These are phyloP conservation scores for Coracopsis vasa DNA, from an alignment of 2,113 vertebrate genomes.

Conservation along the genomic window DNA sequence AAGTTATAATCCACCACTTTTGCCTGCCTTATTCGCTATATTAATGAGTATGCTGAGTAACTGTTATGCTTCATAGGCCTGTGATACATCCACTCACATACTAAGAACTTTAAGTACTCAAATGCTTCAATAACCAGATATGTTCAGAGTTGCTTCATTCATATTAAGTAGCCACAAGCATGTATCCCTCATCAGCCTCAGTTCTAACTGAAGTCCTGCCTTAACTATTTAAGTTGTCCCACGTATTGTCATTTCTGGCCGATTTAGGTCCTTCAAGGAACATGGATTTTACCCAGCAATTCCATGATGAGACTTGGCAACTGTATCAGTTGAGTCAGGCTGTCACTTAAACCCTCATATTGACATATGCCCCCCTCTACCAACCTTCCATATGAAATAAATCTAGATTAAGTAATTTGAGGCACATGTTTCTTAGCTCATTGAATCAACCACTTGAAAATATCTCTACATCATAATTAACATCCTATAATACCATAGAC, in stretches of 20 bases:
- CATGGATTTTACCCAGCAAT: neutral
- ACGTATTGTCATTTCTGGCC: neutral
- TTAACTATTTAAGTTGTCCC: neutral
- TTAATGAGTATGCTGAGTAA: neutral
- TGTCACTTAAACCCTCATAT: neutral
- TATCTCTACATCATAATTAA: neutral
- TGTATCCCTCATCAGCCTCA: neutral
- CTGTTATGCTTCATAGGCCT: neutral
- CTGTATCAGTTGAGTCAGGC: neutral
- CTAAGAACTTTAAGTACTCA: neutral
- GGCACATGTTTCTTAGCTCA: neutral
- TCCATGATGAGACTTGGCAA: constrained; percentile 38
- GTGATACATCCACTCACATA: neutral
- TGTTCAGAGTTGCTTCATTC: neutral
- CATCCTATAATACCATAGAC: neutral
- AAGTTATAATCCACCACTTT: neutral
- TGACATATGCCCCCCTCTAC: neutral
- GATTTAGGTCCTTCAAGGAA: neutral
- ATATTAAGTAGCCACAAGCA: neutral
- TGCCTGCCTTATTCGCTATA: neutral
- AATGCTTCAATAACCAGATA: neutral
- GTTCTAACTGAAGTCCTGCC: constrained; percentile 9
- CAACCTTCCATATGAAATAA: neutral
- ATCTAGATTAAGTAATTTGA: neutral
- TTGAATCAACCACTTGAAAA: neutral